Conservation (phyloP, 2,888 invertebrate genomes). For the Catocala fraxini region DNA sequence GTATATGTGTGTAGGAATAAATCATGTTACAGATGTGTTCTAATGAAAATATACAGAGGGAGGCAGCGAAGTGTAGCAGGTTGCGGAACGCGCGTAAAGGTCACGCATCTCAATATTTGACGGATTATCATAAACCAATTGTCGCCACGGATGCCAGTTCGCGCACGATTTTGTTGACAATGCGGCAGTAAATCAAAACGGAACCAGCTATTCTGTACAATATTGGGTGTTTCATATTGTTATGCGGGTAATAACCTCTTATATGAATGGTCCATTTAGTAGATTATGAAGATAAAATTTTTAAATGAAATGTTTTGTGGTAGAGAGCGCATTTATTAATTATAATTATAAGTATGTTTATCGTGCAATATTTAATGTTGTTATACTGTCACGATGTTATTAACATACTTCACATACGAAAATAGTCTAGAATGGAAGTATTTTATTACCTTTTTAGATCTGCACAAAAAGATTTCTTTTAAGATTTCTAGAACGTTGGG, state of each 20-base stretch:
- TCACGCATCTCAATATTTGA: constrained; percentile 19
- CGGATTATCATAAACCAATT: constrained; percentile 36
- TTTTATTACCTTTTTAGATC: no score
- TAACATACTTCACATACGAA: no score
- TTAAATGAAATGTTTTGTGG: no score
- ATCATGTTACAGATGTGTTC: constrained; percentile 8
- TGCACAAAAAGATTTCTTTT: no score
- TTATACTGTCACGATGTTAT: no score
- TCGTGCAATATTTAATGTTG: no score
- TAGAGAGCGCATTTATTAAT: no score
- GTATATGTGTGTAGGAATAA: neutral
- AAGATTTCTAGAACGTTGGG: no score
- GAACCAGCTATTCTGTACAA: neutral
- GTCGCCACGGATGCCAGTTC: constrained; percentile 14
- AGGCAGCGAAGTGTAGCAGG: constrained; percentile 11
- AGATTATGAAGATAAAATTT: no score
- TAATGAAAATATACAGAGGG: constrained; percentile 35
- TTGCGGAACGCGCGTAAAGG: constrained; percentile 7
- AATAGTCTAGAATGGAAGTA: no score
- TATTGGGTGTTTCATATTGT: neutral
- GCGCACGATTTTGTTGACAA: constrained; percentile 5
- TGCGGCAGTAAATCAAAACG: constrained; percentile 4
- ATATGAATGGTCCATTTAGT: no score
- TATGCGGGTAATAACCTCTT: neutral
- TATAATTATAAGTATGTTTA: no score